Conservation (phyloP, 2,113 vertebrate genomes). For the Abramis brama region DNA sequence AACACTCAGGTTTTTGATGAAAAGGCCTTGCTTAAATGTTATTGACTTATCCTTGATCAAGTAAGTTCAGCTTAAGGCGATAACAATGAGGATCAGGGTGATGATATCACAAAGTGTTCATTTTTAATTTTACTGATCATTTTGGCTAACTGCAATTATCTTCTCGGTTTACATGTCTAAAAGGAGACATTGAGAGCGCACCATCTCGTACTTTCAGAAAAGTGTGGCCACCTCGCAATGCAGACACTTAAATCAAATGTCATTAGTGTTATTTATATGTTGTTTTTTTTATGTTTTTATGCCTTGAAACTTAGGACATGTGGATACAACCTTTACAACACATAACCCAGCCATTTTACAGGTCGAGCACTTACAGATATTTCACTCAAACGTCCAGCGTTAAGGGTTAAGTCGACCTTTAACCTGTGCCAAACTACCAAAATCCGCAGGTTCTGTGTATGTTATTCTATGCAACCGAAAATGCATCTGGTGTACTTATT, state of each 20-base stretch:
- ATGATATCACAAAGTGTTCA: not conserved
- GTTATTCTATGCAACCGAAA: slow-evolving; percentile 92
- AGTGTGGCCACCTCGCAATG: not conserved
- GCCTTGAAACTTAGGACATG: not conserved
- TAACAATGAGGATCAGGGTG: slow-evolving; percentile 25
- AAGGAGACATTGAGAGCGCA: not conserved
- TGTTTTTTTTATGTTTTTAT: not conserved
- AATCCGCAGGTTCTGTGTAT: slow-evolving; percentile 77
- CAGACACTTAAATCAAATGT: slow-evolving; percentile 25
- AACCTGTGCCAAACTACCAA: slow-evolving; percentile 78
- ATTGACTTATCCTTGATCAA: slow-evolving; percentile 18
- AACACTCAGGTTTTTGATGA: slow-evolving; percentile 42
- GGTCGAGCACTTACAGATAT: slow-evolving; percentile 13
- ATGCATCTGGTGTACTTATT: slow-evolving; percentile 70
- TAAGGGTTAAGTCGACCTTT: slow-evolving; percentile 60
- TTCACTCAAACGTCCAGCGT: slow-evolving; percentile 32
- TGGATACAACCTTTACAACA: not conserved
- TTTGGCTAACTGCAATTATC: not conserved
- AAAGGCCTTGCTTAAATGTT: slow-evolving; percentile 27
- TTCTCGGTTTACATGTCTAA: slow-evolving; percentile 14
- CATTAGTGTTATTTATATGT: slow-evolving; percentile 14
- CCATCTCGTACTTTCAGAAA: slow-evolving; percentile 5
- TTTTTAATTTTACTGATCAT: not conserved
- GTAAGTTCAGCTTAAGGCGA: slow-evolving; percentile 21
- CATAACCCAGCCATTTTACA: slow-evolving; percentile 11